Base-by-base conservation (phyloP, 2,797 vertebrate genomes). In the Ctenochaetus hawaiiensis region DNA sequence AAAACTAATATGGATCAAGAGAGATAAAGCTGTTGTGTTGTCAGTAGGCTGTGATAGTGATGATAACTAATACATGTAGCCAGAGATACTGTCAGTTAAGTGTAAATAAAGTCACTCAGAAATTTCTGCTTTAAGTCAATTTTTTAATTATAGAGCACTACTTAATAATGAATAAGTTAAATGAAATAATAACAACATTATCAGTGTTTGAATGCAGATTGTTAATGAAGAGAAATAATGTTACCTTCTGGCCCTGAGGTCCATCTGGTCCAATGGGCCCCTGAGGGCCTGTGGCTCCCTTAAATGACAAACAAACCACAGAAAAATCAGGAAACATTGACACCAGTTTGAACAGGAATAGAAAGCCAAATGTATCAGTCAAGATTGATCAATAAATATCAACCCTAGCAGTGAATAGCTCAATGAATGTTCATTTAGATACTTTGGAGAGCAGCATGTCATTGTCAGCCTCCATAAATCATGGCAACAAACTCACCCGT, bases 211-310 rank as follows among this genome's bases (percentile, higher is more conserved):
- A 34, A 34, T 34, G 6, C 30, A 34, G 30, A 34, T 34, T 34
- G 30, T 34, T 34, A 34, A 34, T 34, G 30, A 34, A 34, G 30
- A 34, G 30, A 57, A 49, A 26, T 12, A 22, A 47, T 41, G 6
- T 73, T 75, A 96, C 95, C 94, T 95, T 95, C 41, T 78, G 71
- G 76, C 95, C 95, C 51, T 85, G 77, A 59, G 78, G 61, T 86
- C 95, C 94, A 59, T 93, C 91, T 16, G 39, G 74, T 13, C 94
- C 95, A 5, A 53, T 47, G 12, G 72, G 48, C 66, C 94, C 95
- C 9, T 0, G 72, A 22, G 76, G 82, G 23, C 95, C 94, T 5
- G 8, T 17, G 16, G 6, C 34, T 66, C 94, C 95, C 95, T 96
- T 52, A 54, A 77, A 75, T 48, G 51, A 84, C 44, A 83, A 80